Evolutionary conservation across 2,888 invertebrate genomes (phyloP).

Genomic region (Dryadula phaetusa): DNA sequence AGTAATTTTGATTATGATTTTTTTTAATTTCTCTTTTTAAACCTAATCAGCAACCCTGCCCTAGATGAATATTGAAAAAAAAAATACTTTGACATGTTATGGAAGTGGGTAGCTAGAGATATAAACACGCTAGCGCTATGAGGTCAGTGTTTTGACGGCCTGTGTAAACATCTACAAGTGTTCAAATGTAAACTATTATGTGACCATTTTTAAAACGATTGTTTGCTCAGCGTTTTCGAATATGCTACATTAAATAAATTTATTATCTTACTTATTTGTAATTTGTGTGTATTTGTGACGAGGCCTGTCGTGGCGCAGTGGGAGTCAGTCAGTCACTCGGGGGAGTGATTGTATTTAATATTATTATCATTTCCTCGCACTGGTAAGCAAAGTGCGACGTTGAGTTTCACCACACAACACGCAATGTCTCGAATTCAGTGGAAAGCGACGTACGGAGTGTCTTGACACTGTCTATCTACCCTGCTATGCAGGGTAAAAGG

Average conservation of each 20-base stretch:
- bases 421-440: too few relatives aligned
- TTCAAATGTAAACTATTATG: conserved; percentile 62
- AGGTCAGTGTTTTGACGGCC: conserved; percentile 75
- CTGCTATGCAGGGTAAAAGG: too few relatives aligned
- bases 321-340: too few relatives aligned
- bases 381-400: too few relatives aligned
- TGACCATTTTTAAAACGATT: conserved; percentile 49
- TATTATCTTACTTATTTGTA: background rate
- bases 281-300: background rate
- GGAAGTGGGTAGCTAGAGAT: conserved; percentile 46
- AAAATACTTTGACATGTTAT: conserved; percentile 50
- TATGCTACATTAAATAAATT: conserved; percentile 9
- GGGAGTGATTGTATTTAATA: too few relatives aligned
- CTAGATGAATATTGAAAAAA: conserved; percentile 38
- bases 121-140: conserved; percentile 70
- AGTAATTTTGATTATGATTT: too few relatives aligned
- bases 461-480: too few relatives aligned
- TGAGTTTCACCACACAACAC: too few relatives aligned
- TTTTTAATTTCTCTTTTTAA: too few relatives aligned
- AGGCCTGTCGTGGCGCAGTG: background rate
- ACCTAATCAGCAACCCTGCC: conserved; percentile 10
- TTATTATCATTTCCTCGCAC: too few relatives aligned
- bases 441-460: too few relatives aligned
- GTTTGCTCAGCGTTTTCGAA: conserved; percentile 19
- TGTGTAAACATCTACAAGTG: conserved; percentile 66